These are phyloP conservation scores for Nothobranchius furzeri DNA, from an alignment of 2,113 vertebrate species.

Conservation along the genomic window DNA sequence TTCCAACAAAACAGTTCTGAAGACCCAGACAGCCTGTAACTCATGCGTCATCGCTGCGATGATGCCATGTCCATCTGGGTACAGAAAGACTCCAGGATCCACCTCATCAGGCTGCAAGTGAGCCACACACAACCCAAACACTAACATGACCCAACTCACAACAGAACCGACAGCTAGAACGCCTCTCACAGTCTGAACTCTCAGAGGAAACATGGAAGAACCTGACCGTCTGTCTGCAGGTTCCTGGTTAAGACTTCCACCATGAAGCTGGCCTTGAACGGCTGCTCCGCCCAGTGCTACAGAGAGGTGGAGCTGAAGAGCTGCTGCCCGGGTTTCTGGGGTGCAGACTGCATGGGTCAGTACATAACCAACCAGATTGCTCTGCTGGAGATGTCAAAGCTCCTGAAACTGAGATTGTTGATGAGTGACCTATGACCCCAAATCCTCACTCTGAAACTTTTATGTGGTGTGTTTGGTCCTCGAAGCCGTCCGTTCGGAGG, in stretches of 20 bases:
- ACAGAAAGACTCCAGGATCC: slow-evolving; percentile 18
- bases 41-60: slow-evolving; percentile 57
- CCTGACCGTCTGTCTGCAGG: slow-evolving; percentile 25
- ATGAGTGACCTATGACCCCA: too few relatives aligned
- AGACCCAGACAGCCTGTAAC: slow-evolving; percentile 56
- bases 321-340: slow-evolving; percentile 81
- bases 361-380: background rate
- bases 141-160: background rate
- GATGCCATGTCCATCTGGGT: slow-evolving; percentile 52
- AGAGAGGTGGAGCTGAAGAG: slow-evolving; percentile 46
- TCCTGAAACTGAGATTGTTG: too few relatives aligned
- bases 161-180: too few relatives aligned
- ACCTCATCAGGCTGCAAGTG: slow-evolving; percentile 57
- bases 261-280: slow-evolving; percentile 20
- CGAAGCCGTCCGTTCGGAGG: background rate
- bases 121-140: background rate
- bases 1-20: slow-evolving; percentile 44
- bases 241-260: slow-evolving; percentile 32
- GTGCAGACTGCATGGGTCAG: slow-evolving; percentile 75
- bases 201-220: background rate
- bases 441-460: too few relatives aligned
- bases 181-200: too few relatives aligned
- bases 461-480: too few relatives aligned
- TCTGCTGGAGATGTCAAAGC: background rate
- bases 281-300: slow-evolving; percentile 75